Evolutionary conservation across 2,888 invertebrate genomes (phyloP).

Genomic region (Lamproptera curius): DNA sequence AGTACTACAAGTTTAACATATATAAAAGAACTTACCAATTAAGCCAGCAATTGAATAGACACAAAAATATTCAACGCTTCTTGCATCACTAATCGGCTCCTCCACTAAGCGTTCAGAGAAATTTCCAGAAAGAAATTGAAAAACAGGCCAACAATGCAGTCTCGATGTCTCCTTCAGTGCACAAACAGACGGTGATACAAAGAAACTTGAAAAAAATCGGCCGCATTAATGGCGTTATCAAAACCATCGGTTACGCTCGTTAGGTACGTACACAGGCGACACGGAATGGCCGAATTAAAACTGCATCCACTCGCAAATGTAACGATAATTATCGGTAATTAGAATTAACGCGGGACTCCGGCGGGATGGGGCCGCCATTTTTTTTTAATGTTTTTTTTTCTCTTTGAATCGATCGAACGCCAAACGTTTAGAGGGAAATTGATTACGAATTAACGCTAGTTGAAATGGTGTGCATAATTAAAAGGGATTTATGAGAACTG

Average conservation of each 20-base stretch:
- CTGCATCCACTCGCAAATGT: constrained; percentile 53
- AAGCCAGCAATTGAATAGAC: too few species aligned
- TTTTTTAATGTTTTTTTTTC: not conserved
- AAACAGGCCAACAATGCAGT: too few species aligned
- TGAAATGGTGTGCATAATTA: too few species aligned
- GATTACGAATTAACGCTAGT: not conserved
- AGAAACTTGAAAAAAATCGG: constrained; percentile 24
- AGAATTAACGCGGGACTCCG: constrained; percentile 48
- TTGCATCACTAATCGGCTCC: too few species aligned
- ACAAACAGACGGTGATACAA: constrained; percentile 9
- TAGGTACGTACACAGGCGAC: constrained; percentile 44
- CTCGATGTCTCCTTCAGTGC: too few species aligned
- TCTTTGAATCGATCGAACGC: constrained; percentile 10
- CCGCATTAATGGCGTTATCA: constrained; percentile 63
- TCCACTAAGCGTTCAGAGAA: too few species aligned
- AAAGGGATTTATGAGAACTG: too few species aligned
- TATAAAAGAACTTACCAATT: too few species aligned
- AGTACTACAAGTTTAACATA: too few species aligned
- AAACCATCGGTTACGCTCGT: constrained; percentile 65
- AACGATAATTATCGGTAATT: constrained; percentile 66
- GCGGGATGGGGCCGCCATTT: not conserved
- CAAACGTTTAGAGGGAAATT: constrained; percentile 6
- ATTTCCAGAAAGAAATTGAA: too few species aligned
- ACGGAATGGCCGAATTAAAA: constrained; percentile 67
- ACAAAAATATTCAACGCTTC: too few species aligned